Evolutionary conservation across 2,797 vertebrate species (phyloP).

Genomic region (Choloepus didactylus): DNA sequence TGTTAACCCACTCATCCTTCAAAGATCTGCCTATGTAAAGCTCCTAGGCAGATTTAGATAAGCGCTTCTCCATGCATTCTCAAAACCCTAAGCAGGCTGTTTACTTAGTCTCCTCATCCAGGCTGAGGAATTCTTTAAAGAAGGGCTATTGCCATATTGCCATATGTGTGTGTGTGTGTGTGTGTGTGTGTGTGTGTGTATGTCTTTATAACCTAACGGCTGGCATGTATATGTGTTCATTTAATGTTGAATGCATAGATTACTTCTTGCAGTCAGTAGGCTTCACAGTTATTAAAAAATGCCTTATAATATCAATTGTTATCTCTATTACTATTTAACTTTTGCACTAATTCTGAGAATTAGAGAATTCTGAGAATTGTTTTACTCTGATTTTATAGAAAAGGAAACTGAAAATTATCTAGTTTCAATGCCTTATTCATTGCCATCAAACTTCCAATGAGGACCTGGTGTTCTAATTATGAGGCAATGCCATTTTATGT

Average conservation of each 20-base stretch:
- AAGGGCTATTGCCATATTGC: not conserved
- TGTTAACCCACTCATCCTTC: not conserved
- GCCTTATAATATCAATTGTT: not conserved
- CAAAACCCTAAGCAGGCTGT: not conserved
- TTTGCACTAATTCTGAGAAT: not conserved
- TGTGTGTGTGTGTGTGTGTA: too few relatives aligned
- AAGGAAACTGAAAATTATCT: not conserved
- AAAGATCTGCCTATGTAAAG: not conserved
- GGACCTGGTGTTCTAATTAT: not conserved
- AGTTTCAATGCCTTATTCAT: not conserved
- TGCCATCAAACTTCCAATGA: not conserved
- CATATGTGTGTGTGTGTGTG: too few relatives aligned
- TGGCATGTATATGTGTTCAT: not conserved
- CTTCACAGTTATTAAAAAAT: not conserved
- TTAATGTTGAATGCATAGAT: not conserved
- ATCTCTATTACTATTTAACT: not conserved
- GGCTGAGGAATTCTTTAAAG: not conserved
- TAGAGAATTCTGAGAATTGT: not conserved
- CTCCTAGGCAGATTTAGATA: not conserved
- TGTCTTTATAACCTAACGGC: not conserved
- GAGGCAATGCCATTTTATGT: not conserved
- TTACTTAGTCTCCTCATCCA: not conserved
- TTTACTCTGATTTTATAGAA: slow-evolving; percentile 20
- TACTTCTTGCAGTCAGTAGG: not conserved
- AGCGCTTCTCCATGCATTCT: not conserved